Conservation (phyloP, 2,113 vertebrate genomes). For the Vireo altiloquus region DNA sequence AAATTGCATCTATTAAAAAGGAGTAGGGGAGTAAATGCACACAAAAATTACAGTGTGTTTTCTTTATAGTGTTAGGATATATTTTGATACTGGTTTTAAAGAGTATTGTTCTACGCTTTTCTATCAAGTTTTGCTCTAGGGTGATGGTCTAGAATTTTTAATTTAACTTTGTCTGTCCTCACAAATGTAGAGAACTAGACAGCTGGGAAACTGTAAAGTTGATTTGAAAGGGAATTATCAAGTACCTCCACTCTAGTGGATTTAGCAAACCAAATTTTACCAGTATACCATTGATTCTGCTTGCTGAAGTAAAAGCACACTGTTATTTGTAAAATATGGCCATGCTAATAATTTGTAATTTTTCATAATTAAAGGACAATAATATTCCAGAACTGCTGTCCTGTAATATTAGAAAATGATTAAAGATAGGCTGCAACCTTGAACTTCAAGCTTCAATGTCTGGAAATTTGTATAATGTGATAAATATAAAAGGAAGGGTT, state of each 20-base stretch:
- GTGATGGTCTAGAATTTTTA: constrained; percentile 41
- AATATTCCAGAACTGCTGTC: not conserved
- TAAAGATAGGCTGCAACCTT: not conserved
- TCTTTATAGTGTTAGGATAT: not conserved
- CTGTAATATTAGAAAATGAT: not conserved
- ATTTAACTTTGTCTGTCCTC: constrained; percentile 29
- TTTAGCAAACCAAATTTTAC: constrained; percentile 9
- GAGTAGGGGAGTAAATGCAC: not conserved
- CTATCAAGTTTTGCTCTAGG: constrained; percentile 11
- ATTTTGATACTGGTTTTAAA: constrained; percentile 23
- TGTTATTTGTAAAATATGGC: not conserved
- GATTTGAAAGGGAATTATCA: not conserved
- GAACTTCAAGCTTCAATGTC: not conserved
- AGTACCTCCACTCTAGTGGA: not conserved
- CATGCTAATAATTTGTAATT: not conserved
- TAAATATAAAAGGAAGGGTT: not conserved
- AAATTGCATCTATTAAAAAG: constrained; percentile 42
- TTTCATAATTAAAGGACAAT: not conserved
- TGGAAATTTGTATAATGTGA: not conserved
- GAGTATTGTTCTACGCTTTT: not conserved
- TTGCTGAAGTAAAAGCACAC: not conserved
- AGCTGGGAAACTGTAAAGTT: not conserved
- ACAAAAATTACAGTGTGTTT: constrained; percentile 2
- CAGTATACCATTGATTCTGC: not conserved
- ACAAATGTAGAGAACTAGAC: not conserved